Evolutionary conservation across 2,888 invertebrate genomes (phyloP).

Genomic region (Periphyllus acericola): DNA sequence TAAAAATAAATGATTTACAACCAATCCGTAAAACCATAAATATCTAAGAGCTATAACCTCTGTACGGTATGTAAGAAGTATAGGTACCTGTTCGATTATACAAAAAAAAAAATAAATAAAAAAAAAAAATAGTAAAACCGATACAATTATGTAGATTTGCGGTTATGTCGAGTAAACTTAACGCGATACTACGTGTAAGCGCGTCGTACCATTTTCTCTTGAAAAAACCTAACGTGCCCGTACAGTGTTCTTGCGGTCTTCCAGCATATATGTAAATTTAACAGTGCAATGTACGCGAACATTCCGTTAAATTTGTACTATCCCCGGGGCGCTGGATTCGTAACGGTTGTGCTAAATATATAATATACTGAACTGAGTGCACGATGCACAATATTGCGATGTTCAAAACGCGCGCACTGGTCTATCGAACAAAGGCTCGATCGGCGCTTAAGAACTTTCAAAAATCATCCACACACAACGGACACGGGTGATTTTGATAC

Average conservation of each 20-base stretch:
- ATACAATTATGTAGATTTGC: background rate
- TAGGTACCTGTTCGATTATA: no score
- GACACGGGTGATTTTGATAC: no score
- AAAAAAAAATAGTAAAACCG: no score
- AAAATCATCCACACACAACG: no score
- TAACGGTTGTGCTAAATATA: constrained; percentile 15
- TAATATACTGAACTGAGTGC: no score
- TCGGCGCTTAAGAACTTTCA: no score
- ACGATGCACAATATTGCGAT: no score
- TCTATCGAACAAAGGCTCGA: no score
- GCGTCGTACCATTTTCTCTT: background rate
- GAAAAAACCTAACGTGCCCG: background rate
- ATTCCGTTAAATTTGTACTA: constrained; percentile 22
- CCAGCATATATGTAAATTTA: background rate
- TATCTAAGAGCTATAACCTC: background rate
- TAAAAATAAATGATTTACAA: background rate
- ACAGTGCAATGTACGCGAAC: background rate
- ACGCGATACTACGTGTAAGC: background rate
- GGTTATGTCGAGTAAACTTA: background rate
- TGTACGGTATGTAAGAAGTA: background rate
- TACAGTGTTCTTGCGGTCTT: background rate
- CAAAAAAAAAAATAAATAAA: no score
- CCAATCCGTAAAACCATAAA: background rate
- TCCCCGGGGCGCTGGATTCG: constrained; percentile 23
- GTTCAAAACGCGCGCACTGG: no score